A percentile compares a stretch with the other conserved stretches of the same genome.
phyloP scores from a whole-genome alignment of 2,888 invertebrate genomes.

The Lymantria dispar region DNA sequence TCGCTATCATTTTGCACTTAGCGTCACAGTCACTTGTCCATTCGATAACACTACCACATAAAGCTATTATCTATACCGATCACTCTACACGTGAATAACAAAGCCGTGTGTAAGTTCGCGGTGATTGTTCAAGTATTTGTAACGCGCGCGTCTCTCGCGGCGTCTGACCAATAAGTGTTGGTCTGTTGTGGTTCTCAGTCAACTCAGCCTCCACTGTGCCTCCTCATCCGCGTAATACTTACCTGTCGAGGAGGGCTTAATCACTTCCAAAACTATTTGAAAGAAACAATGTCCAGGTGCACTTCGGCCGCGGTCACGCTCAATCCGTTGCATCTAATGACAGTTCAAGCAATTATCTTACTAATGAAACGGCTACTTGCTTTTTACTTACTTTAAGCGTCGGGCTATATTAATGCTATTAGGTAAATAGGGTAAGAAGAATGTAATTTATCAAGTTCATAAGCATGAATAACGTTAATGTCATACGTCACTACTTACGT shows the following conservation, averaged over 20 bases:
- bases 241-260: slow-evolving; percentile 44
- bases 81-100: slow-evolving; percentile 21
- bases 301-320: slow-evolving; percentile 42
- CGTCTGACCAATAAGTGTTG: slow-evolving; percentile 55
- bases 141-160: slow-evolving; percentile 47
- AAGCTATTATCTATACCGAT: slow-evolving; percentile 13
- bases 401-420: slow-evolving; percentile 3
- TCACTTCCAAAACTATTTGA: slow-evolving; percentile 53
- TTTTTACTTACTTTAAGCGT: not conserved
- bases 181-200: slow-evolving; percentile 26
- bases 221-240: slow-evolving; percentile 61
- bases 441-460: not conserved
- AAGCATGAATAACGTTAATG: too few relatives aligned
- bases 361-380: slow-evolving; percentile 16
- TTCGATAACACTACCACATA: slow-evolving; percentile 37
- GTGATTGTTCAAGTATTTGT: slow-evolving; percentile 1
- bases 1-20: slow-evolving; percentile 69
- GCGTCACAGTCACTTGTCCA: slow-evolving; percentile 39
- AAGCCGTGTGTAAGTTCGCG: slow-evolving; percentile 31
- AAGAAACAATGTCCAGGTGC: slow-evolving; percentile 54
- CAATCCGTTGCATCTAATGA: slow-evolving; percentile 47
- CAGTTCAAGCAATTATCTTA: slow-evolving; percentile 41
- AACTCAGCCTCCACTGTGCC: slow-evolving; percentile 56
- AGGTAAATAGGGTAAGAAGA: not conserved
- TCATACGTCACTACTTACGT: too few relatives aligned